These are phyloP conservation scores for Tachina lurida DNA, from an alignment of 2,888 invertebrate species.

Conservation along the genomic window DNA sequence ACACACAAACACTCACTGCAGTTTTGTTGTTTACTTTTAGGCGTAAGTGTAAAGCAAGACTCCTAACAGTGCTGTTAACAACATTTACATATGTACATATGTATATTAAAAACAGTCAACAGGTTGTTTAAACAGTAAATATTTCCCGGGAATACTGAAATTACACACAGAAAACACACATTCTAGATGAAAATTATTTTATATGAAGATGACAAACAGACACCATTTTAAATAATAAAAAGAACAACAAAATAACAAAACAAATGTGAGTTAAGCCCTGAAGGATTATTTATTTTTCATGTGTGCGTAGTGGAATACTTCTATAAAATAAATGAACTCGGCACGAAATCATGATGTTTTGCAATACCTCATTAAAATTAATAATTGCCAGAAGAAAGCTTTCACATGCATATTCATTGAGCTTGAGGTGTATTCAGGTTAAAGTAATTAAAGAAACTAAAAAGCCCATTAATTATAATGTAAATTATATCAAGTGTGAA, in stretches of 20 bases:
- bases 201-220: no score
- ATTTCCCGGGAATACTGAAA: conserved; percentile 27
- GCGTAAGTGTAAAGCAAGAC: conserved; percentile 50
- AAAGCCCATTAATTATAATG: conserved; percentile 25
- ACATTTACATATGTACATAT: not conserved
- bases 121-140: conserved; percentile 73
- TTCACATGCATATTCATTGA: not conserved
- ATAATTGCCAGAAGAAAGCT: not conserved
- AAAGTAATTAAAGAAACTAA: conserved; percentile 3
- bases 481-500: conserved; percentile 34
- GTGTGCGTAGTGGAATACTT: not conserved
- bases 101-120: conserved; percentile 75
- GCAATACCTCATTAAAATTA: not conserved
- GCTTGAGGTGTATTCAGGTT: conserved; percentile 14
- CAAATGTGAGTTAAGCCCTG: not conserved
- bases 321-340: not conserved
- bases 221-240: not conserved
- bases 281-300: not conserved
- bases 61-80: conserved; percentile 35
- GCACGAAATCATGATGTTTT: no score
- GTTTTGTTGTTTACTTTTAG: conserved; percentile 75
- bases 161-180: not conserved
- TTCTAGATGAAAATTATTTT: not conserved
- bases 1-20: not conserved
- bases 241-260: not conserved